Evolutionary conservation across 2,888 invertebrate genomes (phyloP).

Genomic region (Druceiella hillmani): DNA sequence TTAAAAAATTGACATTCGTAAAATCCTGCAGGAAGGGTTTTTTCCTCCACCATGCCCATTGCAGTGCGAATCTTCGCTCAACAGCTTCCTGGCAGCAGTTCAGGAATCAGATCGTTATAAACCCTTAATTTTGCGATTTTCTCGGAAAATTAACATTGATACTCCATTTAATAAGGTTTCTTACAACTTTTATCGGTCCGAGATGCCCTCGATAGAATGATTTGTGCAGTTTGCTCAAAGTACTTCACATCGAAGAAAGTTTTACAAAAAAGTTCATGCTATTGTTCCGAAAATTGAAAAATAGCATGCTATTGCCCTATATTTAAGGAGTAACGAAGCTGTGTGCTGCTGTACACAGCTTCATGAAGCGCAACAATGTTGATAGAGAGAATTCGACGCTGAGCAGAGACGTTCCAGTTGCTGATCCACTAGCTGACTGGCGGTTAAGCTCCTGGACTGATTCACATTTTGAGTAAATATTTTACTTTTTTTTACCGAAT

Average conservation of each 20-base stretch:
- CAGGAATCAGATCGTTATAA: not conserved
- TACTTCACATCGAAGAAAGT: too few relatives aligned
- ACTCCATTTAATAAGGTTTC: too few relatives aligned
- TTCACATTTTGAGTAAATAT: too few relatives aligned
- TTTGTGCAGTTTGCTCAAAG: too few relatives aligned
- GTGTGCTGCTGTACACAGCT: slow-evolving; percentile 8
- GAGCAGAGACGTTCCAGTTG: too few relatives aligned
- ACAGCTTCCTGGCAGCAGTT: not conserved
- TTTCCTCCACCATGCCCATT: slow-evolving; percentile 8
- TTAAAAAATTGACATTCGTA: not conserved
- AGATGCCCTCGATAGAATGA: too few relatives aligned
- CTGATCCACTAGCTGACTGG: too few relatives aligned
- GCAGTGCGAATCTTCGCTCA: slow-evolving; percentile 5
- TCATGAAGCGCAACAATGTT: slow-evolving; percentile 2
- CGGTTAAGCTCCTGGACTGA: too few relatives aligned
- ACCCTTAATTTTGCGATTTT: too few relatives aligned
- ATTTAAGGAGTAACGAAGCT: slow-evolving; percentile 10
- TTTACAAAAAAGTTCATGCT: slow-evolving; percentile 8
- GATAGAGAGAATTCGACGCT: slow-evolving; percentile 6
- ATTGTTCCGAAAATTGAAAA: slow-evolving; percentile 10
- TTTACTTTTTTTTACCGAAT: too few relatives aligned
- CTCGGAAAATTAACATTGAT: too few relatives aligned
- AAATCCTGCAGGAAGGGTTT: slow-evolving; percentile 4
- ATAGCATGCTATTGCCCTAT: slow-evolving; percentile 11
- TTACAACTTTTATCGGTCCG: too few relatives aligned